Percentiles rank a stretch among this genome's conserved stretches.
Conservation (phyloP, 2,113 vertebrate species). For the Indri indri region DNA sequence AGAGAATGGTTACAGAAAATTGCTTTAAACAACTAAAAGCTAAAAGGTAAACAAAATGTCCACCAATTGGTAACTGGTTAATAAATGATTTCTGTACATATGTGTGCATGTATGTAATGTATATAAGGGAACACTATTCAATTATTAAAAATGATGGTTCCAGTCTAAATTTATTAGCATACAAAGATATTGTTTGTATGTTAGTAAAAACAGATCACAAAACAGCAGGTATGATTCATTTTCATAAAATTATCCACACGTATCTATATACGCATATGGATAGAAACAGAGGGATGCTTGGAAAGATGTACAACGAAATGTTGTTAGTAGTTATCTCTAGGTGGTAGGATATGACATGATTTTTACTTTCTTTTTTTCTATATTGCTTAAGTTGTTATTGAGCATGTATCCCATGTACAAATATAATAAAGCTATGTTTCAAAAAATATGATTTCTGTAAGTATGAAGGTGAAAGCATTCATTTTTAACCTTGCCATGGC, state of each 20-base stretch:
- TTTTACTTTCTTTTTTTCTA: not conserved
- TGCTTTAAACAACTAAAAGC: not conserved
- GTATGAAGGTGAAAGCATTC: not conserved
- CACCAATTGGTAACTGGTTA: not conserved
- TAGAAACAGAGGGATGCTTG: not conserved
- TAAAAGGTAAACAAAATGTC: not conserved
- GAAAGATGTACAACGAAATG: not conserved
- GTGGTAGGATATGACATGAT: not conserved
- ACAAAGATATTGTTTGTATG: not conserved
- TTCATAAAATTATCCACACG: slow-evolving; percentile 19
- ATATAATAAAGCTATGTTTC: not conserved
- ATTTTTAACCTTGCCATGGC: not conserved
- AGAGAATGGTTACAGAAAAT: not conserved
- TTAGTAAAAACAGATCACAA: not conserved
- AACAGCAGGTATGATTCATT: not conserved
- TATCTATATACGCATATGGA: not conserved
- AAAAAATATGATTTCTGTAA: not conserved
- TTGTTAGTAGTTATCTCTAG: not conserved
- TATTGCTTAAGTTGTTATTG: not conserved
- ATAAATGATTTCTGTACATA: not conserved
- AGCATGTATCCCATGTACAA: not conserved
- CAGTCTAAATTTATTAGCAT: not conserved
- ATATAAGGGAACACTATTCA: not conserved
- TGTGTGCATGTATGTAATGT: not conserved
- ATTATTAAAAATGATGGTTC: not conserved